Percentiles rank a stretch among this genome's conserved stretches.
phyloP scores from a whole-genome alignment of 1,140 invertebrate genomes.

The Conopomorpha cramerella region DNA sequence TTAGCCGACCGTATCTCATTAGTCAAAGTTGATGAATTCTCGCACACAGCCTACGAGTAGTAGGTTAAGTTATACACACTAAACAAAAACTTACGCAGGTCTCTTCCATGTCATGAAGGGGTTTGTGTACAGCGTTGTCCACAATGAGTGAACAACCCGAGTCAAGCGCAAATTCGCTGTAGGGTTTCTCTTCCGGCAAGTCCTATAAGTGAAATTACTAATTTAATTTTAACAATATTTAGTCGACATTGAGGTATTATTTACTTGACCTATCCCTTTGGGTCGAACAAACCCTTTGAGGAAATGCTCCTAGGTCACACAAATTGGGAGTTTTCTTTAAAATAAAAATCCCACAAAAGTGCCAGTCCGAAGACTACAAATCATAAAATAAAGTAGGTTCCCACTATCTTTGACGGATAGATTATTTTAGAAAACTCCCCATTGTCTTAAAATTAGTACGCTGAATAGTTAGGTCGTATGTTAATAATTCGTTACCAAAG shows the following conservation, averaged over 20 bases:
- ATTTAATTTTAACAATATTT: neutral
- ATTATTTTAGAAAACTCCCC: no score
- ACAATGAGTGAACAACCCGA: constrained; percentile 37
- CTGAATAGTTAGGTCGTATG: no score
- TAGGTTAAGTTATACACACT: constrained; percentile 1
- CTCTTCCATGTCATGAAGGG: constrained; percentile 11
- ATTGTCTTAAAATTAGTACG: no score
- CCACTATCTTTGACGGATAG: no score
- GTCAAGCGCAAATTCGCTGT: constrained; percentile 26
- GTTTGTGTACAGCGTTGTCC: constrained; percentile 19
- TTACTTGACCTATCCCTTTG: neutral
- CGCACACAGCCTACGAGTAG: neutral
- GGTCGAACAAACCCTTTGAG: neutral
- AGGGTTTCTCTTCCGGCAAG: constrained; percentile 22
- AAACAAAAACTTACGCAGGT: constrained; percentile 17
- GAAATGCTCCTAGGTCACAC: no score
- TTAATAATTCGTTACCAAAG: no score
- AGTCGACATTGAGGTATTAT: neutral
- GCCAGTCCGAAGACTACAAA: no score
- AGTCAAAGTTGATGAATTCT: neutral
- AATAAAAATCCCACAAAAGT: no score
- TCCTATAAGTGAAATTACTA: constrained; percentile 11
- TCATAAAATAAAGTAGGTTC: no score
- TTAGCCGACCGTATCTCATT: neutral
- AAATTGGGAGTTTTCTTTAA: no score